Evolutionary conservation across 35 echinoderm and acorn worm species (phyloP).

Genomic region (Lytechinus pictus): DNA sequence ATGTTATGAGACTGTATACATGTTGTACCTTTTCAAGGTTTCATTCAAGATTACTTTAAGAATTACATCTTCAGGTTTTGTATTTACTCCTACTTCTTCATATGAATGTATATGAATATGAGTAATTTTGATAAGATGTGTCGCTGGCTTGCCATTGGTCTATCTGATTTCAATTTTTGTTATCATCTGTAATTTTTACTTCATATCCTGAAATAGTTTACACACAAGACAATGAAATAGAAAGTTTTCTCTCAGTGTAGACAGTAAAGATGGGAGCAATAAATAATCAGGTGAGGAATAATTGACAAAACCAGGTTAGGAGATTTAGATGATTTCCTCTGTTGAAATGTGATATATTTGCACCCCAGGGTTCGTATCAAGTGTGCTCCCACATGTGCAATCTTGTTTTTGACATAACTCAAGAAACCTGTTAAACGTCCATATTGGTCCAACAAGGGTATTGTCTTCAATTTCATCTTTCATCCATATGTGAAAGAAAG

Average conservation of each 20-base stretch:
- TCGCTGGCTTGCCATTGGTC: neutral
- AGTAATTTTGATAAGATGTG: neutral
- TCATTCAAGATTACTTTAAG: neutral
- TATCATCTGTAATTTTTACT: neutral
- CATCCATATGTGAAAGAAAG: neutral
- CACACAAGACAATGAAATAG: neutral
- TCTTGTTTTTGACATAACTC: neutral
- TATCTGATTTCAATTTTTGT: neutral
- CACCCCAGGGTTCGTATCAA: neutral
- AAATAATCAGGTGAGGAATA: neutral
- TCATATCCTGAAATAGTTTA: neutral
- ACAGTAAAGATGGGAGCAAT: neutral
- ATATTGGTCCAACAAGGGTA: neutral
- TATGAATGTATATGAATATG: neutral
- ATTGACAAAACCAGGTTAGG: neutral
- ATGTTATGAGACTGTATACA: neutral
- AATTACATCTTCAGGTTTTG: neutral
- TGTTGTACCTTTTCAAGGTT: neutral
- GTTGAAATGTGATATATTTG: neutral
- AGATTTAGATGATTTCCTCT: conserved; percentile 1
- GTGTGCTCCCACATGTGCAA: conserved; percentile 16
- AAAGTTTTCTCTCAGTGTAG: neutral
- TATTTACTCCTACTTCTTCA: neutral
- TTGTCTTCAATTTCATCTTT: neutral
- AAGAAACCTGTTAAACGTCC: neutral